Conservation (phyloP, 2,113 vertebrate genomes). For the Chamaea fasciata region DNA sequence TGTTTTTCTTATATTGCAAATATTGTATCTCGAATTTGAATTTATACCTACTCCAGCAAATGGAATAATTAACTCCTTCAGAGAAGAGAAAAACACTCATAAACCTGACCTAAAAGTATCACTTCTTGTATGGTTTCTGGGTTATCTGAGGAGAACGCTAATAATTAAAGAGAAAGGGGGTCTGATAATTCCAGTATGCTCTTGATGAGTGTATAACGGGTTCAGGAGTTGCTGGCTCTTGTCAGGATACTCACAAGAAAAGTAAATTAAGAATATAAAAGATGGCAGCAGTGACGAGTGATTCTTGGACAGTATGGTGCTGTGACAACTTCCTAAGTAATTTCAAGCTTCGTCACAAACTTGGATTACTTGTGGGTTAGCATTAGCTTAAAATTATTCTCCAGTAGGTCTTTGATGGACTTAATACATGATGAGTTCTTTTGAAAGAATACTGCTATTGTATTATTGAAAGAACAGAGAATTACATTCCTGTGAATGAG, state of each 20-base stretch:
- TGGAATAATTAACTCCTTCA: background rate
- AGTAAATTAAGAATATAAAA: background rate
- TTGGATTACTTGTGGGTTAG: background rate
- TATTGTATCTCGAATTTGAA: background rate
- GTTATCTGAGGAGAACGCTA: background rate
- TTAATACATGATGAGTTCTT: background rate
- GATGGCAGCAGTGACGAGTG: background rate
- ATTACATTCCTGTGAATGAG: background rate
- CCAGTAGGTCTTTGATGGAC: background rate
- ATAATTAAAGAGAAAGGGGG: background rate
- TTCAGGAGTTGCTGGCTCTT: background rate
- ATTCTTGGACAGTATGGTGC: background rate
- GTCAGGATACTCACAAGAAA: background rate
- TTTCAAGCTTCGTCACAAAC: background rate
- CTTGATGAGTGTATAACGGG: fast-evolving
- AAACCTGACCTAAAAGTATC: background rate
- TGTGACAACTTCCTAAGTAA: background rate
- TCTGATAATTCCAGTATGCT: background rate
- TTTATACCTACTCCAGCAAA: background rate
- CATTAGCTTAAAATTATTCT: background rate
- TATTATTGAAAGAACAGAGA: background rate
- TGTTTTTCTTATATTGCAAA: background rate
- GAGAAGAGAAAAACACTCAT: background rate
- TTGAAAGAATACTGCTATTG: background rate
- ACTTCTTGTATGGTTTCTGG: background rate